These are phyloP conservation scores for Polyommatus iphigenia DNA, from an alignment of 2,888 invertebrate species.

Conservation along the genomic window DNA sequence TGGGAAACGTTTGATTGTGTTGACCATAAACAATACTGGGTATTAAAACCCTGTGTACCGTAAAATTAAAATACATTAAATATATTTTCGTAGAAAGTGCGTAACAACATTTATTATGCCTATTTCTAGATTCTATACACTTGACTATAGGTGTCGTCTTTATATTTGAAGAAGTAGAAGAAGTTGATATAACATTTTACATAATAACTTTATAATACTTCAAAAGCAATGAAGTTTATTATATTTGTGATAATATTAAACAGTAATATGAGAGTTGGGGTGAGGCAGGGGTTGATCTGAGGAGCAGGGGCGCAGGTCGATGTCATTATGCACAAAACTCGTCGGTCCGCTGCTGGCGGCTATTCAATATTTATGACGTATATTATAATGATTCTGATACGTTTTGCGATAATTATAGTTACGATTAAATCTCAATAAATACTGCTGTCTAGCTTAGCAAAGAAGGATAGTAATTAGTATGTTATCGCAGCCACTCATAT, in stretches of 20 bases:
- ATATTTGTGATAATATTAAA: neutral
- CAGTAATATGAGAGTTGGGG: neutral
- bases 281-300: slow-evolving; percentile 5
- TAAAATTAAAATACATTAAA: neutral
- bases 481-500: too few relatives aligned
- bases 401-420: neutral
- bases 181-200: too few relatives aligned
- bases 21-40: neutral
- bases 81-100: neutral
- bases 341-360: neutral
- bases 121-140: too few relatives aligned
- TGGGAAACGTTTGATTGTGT: slow-evolving; percentile 2
- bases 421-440: neutral
- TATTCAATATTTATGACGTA: neutral
- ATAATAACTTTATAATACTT: too few relatives aligned
- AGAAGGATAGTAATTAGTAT: neutral
- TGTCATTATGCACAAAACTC: slow-evolving; percentile 7
- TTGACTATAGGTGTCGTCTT: too few relatives aligned
- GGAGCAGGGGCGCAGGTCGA: slow-evolving; percentile 8
- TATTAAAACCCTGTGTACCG: neutral
- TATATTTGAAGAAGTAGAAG: too few relatives aligned
- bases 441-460: neutral
- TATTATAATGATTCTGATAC: neutral
- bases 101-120: too few relatives aligned
- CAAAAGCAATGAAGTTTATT: neutral